Evolutionary conservation across 2,113 vertebrate genomes (phyloP).

Genomic region (Aepyceros melampus): DNA sequence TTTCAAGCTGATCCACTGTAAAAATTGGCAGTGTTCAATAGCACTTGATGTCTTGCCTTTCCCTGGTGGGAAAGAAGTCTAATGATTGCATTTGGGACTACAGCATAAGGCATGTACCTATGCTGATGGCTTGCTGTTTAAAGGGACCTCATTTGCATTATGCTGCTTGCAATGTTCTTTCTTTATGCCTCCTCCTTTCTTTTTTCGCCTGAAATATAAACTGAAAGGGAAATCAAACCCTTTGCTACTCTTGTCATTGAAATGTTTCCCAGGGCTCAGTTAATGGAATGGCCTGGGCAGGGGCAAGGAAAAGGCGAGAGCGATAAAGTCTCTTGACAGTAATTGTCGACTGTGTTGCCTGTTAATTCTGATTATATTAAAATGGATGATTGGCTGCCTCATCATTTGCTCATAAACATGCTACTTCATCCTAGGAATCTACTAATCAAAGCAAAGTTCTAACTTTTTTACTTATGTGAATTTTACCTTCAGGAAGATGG

Average conservation of each 20-base stretch:
- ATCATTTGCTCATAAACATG: background rate
- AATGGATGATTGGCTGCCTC: background rate
- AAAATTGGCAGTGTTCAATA: constrained; percentile 85
- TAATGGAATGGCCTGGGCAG: constrained; percentile 40
- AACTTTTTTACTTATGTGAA: background rate
- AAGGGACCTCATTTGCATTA: constrained; percentile 77
- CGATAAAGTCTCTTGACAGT: constrained; percentile 47
- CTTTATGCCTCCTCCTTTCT: constrained; percentile 69
- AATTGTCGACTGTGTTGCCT: constrained; percentile 15
- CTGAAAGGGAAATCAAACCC: constrained; percentile 64
- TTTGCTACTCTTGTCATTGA: constrained; percentile 49
- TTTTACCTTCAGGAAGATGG: constrained; percentile 38
- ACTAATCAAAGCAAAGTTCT: background rate
- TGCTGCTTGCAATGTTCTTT: constrained; percentile 76
- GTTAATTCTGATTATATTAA: constrained; percentile 42
- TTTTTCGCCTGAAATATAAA: constrained; percentile 70
- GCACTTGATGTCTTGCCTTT: constrained; percentile 72
- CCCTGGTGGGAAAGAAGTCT: constrained; percentile 72
- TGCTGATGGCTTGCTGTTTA: constrained; percentile 76
- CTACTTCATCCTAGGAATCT: background rate
- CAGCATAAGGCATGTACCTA: constrained; percentile 74
- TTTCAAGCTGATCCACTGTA: constrained; percentile 83
- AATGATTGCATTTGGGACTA: constrained; percentile 73
- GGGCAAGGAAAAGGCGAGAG: constrained; percentile 33
- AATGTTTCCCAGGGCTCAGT: constrained; percentile 34